These are phyloP conservation scores for Himalopsyche kuldschensis DNA, from an alignment of 2,888 invertebrate species.

Conservation along the genomic window DNA sequence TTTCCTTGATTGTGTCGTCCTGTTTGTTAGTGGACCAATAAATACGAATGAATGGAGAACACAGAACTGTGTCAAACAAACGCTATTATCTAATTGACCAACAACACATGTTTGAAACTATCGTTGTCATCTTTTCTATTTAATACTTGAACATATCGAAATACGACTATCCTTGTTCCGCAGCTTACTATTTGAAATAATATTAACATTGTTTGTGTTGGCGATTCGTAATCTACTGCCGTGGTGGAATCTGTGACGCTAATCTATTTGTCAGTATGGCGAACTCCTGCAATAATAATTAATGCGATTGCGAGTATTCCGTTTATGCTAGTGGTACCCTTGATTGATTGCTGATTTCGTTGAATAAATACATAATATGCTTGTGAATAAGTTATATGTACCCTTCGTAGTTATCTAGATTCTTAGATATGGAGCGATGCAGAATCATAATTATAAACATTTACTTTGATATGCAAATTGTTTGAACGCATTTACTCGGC, in stretches of 20 bases:
- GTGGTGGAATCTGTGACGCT: no score
- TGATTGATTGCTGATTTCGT: not conserved
- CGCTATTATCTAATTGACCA: not conserved
- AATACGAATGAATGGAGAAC: not conserved
- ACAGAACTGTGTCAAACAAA: not conserved
- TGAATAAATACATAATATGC: not conserved
- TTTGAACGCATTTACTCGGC: no score
- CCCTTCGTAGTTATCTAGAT: not conserved
- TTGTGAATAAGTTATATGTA: not conserved
- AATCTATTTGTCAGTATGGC: no score
- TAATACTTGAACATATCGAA: no score
- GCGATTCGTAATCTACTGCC: no score
- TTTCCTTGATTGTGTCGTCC: not conserved
- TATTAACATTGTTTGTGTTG: no score
- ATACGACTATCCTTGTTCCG: no score
- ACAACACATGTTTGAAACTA: not conserved
- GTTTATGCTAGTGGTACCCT: not conserved
- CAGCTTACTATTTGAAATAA: no score
- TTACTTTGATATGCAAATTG: not conserved
- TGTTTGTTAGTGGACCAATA: not conserved
- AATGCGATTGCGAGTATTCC: not conserved
- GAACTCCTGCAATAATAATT: no score
- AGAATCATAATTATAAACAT: not conserved
- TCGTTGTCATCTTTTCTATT: no score
- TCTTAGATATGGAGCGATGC: not conserved